These are phyloP conservation scores for Bombus superbus DNA, from an alignment of 1,140 invertebrate genomes.

Conservation along the genomic window DNA sequence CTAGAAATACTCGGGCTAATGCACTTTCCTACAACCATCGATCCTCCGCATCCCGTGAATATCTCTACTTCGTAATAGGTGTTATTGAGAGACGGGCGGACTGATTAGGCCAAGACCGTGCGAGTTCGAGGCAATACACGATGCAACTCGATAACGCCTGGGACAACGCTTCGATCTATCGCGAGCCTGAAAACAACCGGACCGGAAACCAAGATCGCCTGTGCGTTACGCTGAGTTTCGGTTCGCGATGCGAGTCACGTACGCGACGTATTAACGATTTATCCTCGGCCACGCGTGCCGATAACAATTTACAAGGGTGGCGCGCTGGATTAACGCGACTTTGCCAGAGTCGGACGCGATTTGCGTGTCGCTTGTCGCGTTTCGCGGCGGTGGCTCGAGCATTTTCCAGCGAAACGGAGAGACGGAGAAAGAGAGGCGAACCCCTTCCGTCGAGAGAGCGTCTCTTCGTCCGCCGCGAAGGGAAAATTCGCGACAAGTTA, in stretches of 20 bases:
- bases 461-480: background rate
- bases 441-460: background rate
- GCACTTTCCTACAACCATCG: slow-evolving; percentile 5
- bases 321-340: slow-evolving; percentile 25
- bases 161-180: background rate
- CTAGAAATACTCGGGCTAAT: background rate
- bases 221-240: slow-evolving; percentile 16
- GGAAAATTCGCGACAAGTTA: slow-evolving; percentile 30
- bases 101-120: slow-evolving; percentile 22
- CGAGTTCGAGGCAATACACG: background rate
- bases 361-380: background rate
- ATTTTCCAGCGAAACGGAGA: background rate
- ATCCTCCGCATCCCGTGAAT: background rate
- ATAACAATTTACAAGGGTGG: slow-evolving; percentile 62
- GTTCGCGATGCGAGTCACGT: slow-evolving; percentile 49
- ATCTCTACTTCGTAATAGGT: slow-evolving; percentile 6
- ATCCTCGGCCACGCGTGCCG: slow-evolving; percentile 51
- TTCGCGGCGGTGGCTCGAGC: background rate
- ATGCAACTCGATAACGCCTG: slow-evolving; percentile 21
- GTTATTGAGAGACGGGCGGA: background rate
- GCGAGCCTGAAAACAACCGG: slow-evolving; percentile 40
- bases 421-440: background rate
- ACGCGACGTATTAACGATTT: slow-evolving; percentile 65
- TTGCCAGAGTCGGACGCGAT: background rate
- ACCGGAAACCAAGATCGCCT: slow-evolving; percentile 43